Base-by-base conservation (phyloP, 2,888 invertebrate genomes). In the Tubulanus polymorphus region DNA sequence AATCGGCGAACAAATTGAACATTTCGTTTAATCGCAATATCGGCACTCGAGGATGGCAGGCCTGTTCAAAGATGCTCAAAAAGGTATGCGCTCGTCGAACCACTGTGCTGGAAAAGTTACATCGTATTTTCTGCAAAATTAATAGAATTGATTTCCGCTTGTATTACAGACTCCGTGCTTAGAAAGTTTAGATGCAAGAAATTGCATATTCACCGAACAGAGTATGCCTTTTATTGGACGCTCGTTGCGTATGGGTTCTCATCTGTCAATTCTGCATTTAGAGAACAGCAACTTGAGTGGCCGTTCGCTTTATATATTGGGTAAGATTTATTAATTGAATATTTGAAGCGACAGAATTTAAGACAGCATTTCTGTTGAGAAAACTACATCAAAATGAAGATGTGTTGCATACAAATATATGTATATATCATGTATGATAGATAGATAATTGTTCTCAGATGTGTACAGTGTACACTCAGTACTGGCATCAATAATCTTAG, bases 41-140 rank as follows among this genome's bases (percentile, higher is more conserved):
- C 76, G 88, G 88, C 54, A 82, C 85, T 47, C 81, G 89, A 41
- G 92, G 91, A 10, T 93, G 92, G 91, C 87, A 88, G 72, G 87
- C 90, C 0, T 90, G 90, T 63, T 85, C 88, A 30, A 83, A 87
- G 65, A 87, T 90, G 84, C 84, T 90, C 60, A 88, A 88, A 76
- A 88, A 87, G 84, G 89, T 89, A 79, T 62, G 62, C 59, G 27
- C n/a, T n/a, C n/a, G n/a, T n/a, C n/a, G n/a, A n/a, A n/a, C n/a
- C n/a, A n/a, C n/a, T n/a, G n/a, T n/a, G n/a, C n/a, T n/a, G n/a
- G n/a, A n/a, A n/a, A n/a, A n/a, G n/a, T 41, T 23, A 8, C 15
- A 15, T 20, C 15, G 23, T 20, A 5, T 3, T 18, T 15, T 41
- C 41, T 41, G 5, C 5, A 3, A 41, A 3, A 8, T 3, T 8